Evolutionary conservation across 2,888 invertebrate species (phyloP).

Genomic region (Cepaea hortensis): DNA sequence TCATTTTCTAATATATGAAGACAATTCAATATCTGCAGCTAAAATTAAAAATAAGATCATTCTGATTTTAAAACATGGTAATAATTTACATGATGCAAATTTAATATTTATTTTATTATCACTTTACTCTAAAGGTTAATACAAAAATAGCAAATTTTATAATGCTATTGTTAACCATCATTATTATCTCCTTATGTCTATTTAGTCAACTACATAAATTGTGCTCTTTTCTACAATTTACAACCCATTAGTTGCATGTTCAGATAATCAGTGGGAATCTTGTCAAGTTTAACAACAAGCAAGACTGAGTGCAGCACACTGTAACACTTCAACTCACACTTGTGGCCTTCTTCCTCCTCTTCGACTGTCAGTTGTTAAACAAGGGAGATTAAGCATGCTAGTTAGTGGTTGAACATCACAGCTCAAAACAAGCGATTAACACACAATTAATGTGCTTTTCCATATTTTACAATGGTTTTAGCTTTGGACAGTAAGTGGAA

Average conservation of each 20-base stretch:
- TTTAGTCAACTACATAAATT: too few species aligned
- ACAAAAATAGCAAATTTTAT: too few species aligned
- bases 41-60: too few species aligned
- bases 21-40: too few species aligned
- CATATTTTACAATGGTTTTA: neutral
- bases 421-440: neutral
- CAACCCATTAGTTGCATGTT: too few species aligned
- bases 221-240: too few species aligned
- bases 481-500: neutral
- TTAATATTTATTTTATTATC: too few species aligned
- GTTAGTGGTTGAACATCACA: neutral
- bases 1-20: too few species aligned
- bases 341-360: constrained; percentile 58
- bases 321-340: constrained; percentile 52
- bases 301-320: neutral
- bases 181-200: neutral
- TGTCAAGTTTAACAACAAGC: neutral
- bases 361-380: constrained; percentile 45
- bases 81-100: too few species aligned
- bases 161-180: neutral
- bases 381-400: constrained; percentile 15
- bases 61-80: too few species aligned
- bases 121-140: too few species aligned
- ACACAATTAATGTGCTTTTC: neutral
- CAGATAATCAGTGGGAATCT: neutral